A percentile compares a stretch with the other conserved stretches of the same genome.
phyloP scores from a whole-genome alignment of 2,797 vertebrate genomes.

The Alauda arvensis region DNA sequence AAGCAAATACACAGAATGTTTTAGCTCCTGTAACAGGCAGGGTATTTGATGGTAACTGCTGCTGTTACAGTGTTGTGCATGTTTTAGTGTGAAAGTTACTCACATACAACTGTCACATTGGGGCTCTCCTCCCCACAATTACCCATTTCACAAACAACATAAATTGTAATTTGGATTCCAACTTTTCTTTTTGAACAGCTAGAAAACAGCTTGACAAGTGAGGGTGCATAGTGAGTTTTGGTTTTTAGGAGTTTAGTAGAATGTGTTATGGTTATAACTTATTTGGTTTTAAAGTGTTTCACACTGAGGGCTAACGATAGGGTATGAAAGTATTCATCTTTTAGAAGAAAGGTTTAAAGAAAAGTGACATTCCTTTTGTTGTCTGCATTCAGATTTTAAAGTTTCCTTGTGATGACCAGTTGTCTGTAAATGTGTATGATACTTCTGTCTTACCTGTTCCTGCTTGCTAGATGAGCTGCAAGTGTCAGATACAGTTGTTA shows the following conservation, averaged over 20 bases:
- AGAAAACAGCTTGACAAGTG: not conserved
- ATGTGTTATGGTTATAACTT: not conserved
- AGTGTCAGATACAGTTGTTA: not conserved
- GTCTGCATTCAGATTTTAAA: constrained; percentile 22
- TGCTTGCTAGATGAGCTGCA: constrained; percentile 13
- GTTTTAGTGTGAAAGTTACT: not conserved
- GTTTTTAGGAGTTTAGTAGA: constrained; percentile 25
- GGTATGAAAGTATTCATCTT: not conserved
- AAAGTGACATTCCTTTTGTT: constrained; percentile 49
- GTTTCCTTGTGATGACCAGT: not conserved
- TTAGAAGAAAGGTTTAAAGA: constrained; percentile 7
- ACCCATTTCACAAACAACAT: not conserved
- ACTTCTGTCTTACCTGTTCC: not conserved
- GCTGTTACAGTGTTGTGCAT: not conserved
- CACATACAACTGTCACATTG: not conserved
- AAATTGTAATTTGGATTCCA: not conserved
- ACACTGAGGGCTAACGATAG: not conserved
- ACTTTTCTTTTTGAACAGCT: not conserved
- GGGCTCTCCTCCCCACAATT: not conserved
- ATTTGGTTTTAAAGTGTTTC: not conserved
- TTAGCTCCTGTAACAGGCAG: not conserved
- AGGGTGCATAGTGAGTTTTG: constrained; percentile 21
- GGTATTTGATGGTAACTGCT: not conserved
- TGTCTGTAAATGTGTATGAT: not conserved
- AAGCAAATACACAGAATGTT: constrained; percentile 5